Evolutionary conservation across 2,797 vertebrate species (phyloP).

Genomic region (Salmo trutta): DNA sequence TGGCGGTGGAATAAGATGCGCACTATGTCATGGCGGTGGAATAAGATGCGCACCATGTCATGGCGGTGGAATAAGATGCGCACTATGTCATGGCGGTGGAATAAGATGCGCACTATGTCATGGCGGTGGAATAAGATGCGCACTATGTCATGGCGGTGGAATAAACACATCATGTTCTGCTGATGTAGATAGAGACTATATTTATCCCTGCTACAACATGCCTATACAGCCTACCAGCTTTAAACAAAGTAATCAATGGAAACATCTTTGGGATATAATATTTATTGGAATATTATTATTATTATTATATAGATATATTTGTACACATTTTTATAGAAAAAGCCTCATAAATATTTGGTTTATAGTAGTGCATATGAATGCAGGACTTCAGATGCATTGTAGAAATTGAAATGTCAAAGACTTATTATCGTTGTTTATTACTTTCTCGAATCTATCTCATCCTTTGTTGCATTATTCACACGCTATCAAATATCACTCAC

Average conservation of each 20-base stretch:
- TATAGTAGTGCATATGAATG: neutral
- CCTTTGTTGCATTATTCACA: neutral
- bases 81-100: too few species aligned
- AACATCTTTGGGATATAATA: neutral
- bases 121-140: too few species aligned
- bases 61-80: too few species aligned
- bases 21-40: too few species aligned
- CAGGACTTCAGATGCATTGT: neutral
- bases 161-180: conserved; percentile 24
- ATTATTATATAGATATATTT: neutral
- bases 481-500: neutral
- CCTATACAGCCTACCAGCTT: neutral
- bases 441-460: neutral
- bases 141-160: too few species aligned
- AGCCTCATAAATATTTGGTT: neutral
- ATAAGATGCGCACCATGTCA: too few species aligned
- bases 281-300: neutral
- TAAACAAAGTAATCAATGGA: neutral
- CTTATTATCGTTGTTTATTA: neutral
- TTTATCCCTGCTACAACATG: conserved; percentile 7
- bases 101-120: too few species aligned
- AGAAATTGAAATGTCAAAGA: neutral
- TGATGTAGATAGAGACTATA: conserved; percentile 20
- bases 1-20: too few species aligned
- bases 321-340: neutral